These are phyloP conservation scores for Larimichthys polyactis DNA, from an alignment of 2,113 vertebrate genomes.

Conservation along the genomic window DNA sequence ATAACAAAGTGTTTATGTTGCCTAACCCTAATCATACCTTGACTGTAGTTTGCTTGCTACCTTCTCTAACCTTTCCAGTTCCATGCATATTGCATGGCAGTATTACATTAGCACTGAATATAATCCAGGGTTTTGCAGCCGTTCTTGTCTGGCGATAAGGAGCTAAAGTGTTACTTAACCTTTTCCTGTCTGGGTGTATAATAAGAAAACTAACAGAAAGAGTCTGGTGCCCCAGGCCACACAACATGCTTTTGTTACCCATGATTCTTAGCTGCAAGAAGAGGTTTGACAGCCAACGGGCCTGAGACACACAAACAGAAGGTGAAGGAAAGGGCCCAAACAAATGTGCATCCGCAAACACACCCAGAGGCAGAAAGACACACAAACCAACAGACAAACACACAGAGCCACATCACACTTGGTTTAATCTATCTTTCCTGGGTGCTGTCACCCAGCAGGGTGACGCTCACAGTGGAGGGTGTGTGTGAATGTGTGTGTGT, in stretches of 20 bases:
- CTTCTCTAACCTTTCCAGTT: too few species aligned
- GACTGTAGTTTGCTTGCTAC: too few species aligned
- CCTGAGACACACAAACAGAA: conserved; percentile 39
- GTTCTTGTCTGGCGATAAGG: conserved; percentile 19
- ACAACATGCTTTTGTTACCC: conserved; percentile 64
- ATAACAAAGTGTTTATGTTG: too few species aligned
- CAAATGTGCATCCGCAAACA: conserved; percentile 46
- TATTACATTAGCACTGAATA: background rate
- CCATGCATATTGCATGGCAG: too few species aligned
- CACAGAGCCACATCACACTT: conserved; percentile 30
- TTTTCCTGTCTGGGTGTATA: conserved; percentile 44
- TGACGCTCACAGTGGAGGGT: conserved; percentile 34
- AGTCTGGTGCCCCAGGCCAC: conserved; percentile 31
- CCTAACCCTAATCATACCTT: too few species aligned
- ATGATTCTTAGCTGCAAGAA: conserved; percentile 61
- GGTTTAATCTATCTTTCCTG: conserved; percentile 61
- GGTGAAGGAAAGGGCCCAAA: conserved; percentile 1
- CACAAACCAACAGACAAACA: conserved; percentile 34
- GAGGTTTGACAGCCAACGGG: conserved; percentile 51
- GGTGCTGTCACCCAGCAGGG: conserved; percentile 53
- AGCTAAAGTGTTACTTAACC: conserved; percentile 48
- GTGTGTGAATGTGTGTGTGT: conserved; percentile 13
- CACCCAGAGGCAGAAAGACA: conserved; percentile 19
- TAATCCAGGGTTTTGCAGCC: background rate
- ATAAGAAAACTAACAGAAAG: conserved; percentile 49